These are phyloP conservation scores for Augochlorella aurata DNA, from an alignment of 2,888 invertebrate genomes.

Conservation along the genomic window DNA sequence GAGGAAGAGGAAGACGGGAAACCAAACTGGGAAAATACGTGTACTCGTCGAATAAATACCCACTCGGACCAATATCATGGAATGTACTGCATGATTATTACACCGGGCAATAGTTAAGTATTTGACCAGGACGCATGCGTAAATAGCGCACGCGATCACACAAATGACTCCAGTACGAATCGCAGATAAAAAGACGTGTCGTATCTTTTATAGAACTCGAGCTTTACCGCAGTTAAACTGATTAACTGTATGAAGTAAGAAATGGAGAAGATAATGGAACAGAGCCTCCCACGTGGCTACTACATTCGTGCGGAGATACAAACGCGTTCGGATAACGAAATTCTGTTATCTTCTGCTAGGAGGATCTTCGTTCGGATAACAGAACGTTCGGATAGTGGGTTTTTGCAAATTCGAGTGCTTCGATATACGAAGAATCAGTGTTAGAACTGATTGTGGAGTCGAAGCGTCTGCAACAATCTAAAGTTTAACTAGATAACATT, in stretches of 20 bases:
- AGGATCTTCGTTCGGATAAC: no score
- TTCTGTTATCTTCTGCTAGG: background rate
- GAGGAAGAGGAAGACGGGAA: background rate
- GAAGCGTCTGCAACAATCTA: no score
- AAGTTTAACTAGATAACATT: no score
- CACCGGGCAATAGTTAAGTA: conserved; percentile 9
- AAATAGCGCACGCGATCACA: background rate
- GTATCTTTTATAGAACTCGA: background rate
- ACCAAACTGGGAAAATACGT: background rate
- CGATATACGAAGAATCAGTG: no score
- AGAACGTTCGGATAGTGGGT: no score
- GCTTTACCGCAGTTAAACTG: background rate
- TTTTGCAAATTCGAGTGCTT: no score
- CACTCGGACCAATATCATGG: conserved; percentile 6
- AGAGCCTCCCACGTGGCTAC: background rate
- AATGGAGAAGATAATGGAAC: background rate
- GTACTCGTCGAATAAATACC: background rate
- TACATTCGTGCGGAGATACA: background rate
- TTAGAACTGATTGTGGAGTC: no score
- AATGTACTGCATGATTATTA: conserved; percentile 15
- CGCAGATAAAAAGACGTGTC: background rate
- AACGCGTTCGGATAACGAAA: background rate
- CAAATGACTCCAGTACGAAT: background rate
- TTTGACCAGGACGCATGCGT: conserved; percentile 26
- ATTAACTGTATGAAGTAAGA: background rate